These are phyloP conservation scores for Chionis minor DNA, from an alignment of 2,113 vertebrate genomes.

Conservation along the genomic window DNA sequence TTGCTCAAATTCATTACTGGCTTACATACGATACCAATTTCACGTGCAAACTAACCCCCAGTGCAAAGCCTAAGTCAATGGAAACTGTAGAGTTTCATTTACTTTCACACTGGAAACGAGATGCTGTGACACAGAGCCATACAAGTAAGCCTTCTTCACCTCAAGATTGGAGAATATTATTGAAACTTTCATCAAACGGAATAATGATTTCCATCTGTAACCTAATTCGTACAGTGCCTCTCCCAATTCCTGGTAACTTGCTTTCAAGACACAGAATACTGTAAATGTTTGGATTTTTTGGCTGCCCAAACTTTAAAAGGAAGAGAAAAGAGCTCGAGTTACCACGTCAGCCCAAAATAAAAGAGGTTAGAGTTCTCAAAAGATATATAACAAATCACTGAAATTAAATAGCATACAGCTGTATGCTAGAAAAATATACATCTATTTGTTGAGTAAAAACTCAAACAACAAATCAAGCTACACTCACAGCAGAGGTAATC, in stretches of 20 bases:
- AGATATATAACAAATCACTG: background rate
- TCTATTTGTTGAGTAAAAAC: background rate
- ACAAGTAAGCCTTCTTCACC: slow-evolving; percentile 44
- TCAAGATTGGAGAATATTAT: slow-evolving; percentile 53
- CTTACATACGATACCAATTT: background rate
- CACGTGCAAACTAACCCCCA: slow-evolving; percentile 23
- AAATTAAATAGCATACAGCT: background rate
- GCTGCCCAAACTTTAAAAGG: slow-evolving; percentile 11
- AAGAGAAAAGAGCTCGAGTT: slow-evolving; percentile 8
- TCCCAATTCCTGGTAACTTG: slow-evolving; percentile 56
- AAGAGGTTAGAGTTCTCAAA: background rate
- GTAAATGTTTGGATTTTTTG: slow-evolving; percentile 52
- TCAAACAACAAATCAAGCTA: background rate
- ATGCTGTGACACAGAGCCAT: background rate
- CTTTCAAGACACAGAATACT: slow-evolving; percentile 26
- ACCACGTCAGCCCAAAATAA: background rate
- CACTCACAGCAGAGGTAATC: background rate
- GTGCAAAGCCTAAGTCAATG: slow-evolving; percentile 7
- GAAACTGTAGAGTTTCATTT: slow-evolving; percentile 56
- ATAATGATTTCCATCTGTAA: slow-evolving; percentile 64
- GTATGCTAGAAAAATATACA: background rate
- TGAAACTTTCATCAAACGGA: slow-evolving; percentile 58
- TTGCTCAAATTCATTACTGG: slow-evolving; percentile 41
- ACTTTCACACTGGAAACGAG: slow-evolving; percentile 16
- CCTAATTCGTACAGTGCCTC: slow-evolving; percentile 3